These are phyloP conservation scores for Drosophila meridiana DNA, from an alignment of 2,888 invertebrate genomes.

Conservation along the genomic window DNA sequence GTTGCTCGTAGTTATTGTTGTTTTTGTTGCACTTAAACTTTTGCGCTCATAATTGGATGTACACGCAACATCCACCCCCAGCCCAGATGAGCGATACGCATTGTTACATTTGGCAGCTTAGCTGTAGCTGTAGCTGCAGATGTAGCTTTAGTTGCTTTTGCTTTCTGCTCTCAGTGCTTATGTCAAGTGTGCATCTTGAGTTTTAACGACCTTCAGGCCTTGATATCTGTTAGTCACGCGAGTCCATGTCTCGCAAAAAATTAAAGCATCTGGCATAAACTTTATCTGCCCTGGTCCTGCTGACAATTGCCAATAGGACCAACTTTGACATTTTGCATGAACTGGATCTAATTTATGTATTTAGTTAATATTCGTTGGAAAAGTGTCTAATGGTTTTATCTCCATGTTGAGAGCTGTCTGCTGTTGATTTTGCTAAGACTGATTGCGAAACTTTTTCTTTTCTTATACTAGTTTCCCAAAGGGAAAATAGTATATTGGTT, in stretches of 20 bases:
- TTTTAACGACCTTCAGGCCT: constrained; percentile 75
- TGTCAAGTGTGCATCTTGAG: constrained; percentile 64
- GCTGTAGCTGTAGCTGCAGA: constrained; percentile 35
- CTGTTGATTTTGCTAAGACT: constrained; percentile 38
- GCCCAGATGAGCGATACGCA: constrained; percentile 39
- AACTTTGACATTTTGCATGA: constrained; percentile 42
- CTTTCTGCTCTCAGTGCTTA: constrained; percentile 24
- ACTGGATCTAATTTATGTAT: constrained; percentile 73
- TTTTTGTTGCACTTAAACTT: constrained; percentile 73
- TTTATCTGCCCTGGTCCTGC: constrained; percentile 40
- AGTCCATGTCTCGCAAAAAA: constrained; percentile 40
- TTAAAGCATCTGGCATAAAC: constrained; percentile 64
- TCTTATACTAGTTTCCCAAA: too few species aligned
- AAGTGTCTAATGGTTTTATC: constrained; percentile 70
- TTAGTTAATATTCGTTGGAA: constrained; percentile 65
- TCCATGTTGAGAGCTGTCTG: constrained; percentile 61
- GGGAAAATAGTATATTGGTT: too few species aligned
- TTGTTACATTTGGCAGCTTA: constrained; percentile 63
- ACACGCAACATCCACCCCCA: constrained; percentile 39
- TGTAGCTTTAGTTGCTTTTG: constrained; percentile 27
- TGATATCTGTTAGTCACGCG: constrained; percentile 71
- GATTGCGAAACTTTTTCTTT: constrained; percentile 32
- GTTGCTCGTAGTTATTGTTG: constrained; percentile 31
- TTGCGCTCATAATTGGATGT: constrained; percentile 76
- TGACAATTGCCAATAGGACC: constrained; percentile 47